These are phyloP conservation scores for Nothoprocta pentlandii DNA, from an alignment of 2,113 vertebrate species.

Conservation along the genomic window DNA sequence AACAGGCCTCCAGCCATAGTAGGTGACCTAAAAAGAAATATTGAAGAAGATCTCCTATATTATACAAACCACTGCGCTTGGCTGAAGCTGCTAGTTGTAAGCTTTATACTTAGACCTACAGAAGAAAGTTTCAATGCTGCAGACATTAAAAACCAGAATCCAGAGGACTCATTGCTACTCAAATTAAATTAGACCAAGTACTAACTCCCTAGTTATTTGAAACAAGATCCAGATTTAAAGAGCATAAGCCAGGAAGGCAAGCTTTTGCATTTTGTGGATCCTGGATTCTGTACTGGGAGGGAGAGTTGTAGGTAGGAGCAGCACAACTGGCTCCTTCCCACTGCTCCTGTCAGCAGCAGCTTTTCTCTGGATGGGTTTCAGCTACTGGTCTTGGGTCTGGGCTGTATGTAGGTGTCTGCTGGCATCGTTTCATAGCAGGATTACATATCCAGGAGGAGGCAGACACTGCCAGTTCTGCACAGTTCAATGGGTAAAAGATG, in stretches of 20 bases:
- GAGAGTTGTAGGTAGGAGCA: background rate
- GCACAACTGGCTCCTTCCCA: background rate
- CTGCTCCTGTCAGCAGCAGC: background rate
- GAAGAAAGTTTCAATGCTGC: background rate
- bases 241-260: background rate
- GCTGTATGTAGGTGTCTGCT: background rate
- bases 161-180: background rate
- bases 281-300: background rate
- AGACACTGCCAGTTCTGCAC: background rate
- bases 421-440: background rate
- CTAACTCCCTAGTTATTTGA: background rate
- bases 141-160: background rate
- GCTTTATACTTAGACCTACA: background rate
- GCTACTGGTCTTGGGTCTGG: background rate
- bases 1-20: constrained; percentile 99
- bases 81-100: background rate
- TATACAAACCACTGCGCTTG: background rate
- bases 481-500: background rate
- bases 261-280: background rate
- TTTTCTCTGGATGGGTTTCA: background rate
- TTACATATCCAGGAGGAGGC: background rate
- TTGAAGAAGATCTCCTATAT: background rate
- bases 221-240: background rate
- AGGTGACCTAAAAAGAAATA: constrained; percentile 85
- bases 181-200: background rate